Conservation (phyloP, 2,113 vertebrate genomes). For the Semnopithecus entellus region DNA sequence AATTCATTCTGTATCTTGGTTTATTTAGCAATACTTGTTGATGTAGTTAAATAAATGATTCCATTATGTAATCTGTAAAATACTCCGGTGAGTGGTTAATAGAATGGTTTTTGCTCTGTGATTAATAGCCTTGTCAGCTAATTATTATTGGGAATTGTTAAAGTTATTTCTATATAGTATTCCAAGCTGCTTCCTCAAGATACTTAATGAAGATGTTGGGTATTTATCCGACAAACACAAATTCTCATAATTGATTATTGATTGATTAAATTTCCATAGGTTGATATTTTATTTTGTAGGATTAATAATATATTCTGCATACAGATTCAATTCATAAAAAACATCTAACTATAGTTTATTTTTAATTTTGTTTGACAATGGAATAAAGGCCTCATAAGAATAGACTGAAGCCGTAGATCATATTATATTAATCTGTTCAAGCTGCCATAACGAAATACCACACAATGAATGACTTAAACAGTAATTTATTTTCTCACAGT, state of each 20-base stretch:
- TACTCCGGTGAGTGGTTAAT: constrained; percentile 47
- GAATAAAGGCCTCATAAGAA: background rate
- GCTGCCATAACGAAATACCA: background rate
- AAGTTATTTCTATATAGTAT: constrained; percentile 48
- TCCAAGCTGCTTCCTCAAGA: constrained; percentile 32
- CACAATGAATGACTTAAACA: background rate
- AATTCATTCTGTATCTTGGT: constrained; percentile 33
- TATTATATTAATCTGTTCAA: background rate
- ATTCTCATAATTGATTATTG: constrained; percentile 58
- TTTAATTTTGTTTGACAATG: constrained; percentile 45
- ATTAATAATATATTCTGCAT: constrained; percentile 46
- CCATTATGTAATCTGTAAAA: constrained; percentile 59
- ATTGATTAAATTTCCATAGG: constrained; percentile 68
- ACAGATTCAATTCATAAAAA: constrained; percentile 27
- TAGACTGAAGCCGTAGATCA: background rate
- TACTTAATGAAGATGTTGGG: constrained; percentile 39
- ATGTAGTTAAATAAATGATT: constrained; percentile 60
- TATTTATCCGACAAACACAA: constrained; percentile 42
- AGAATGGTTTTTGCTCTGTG: constrained; percentile 53
- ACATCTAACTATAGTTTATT: constrained; percentile 12
- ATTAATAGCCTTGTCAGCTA: constrained; percentile 68
- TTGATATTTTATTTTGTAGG: constrained; percentile 32
- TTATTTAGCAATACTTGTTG: constrained; percentile 57
- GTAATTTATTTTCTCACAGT: constrained; percentile 10
- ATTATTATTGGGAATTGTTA: constrained; percentile 67